phyloP scores from a whole-genome alignment of 2,113 vertebrate species.

The Albula goreensis region DNA sequence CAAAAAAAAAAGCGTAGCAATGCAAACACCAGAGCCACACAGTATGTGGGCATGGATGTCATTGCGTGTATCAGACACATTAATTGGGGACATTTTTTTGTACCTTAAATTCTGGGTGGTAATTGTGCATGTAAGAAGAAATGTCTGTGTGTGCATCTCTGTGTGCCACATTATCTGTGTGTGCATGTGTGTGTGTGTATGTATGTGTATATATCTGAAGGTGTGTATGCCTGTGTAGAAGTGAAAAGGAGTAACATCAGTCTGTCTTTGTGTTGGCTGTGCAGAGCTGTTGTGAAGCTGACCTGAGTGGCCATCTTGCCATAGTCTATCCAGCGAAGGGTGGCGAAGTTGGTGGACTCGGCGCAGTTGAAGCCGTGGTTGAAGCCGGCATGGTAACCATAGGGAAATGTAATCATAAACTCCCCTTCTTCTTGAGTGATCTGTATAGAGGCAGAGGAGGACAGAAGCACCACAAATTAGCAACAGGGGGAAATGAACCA shows the following conservation, averaged over 20 bases:
- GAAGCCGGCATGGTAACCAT: constrained; percentile 95
- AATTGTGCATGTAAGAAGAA: neutral
- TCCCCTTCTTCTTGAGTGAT: constrained; percentile 96
- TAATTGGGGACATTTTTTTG: too few relatives aligned
- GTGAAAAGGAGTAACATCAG: too few relatives aligned
- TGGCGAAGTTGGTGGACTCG: constrained; percentile 96
- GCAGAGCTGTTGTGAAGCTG: constrained; percentile 27
- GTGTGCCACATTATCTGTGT: neutral
- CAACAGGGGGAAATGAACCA: neutral
- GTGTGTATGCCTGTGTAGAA: neutral
- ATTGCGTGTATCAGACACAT: neutral
- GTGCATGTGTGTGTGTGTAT: too few relatives aligned
- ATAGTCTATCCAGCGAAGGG: constrained; percentile 92
- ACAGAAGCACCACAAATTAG: constrained; percentile 9
- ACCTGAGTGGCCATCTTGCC: constrained; percentile 95
- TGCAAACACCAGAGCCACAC: too few relatives aligned
- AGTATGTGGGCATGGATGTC: too few relatives aligned
- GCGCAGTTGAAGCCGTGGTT: constrained; percentile 99
- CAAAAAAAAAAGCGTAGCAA: too few relatives aligned
- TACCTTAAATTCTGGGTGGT: too few relatives aligned
- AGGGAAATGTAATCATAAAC: constrained; percentile 96
- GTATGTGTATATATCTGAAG: neutral
- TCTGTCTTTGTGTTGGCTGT: neutral
- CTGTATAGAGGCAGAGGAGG: constrained; percentile 57
- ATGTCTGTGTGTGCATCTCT: neutral